Base-by-base conservation (phyloP, 1,140 invertebrate genomes). In the Asobara japonica region DNA sequence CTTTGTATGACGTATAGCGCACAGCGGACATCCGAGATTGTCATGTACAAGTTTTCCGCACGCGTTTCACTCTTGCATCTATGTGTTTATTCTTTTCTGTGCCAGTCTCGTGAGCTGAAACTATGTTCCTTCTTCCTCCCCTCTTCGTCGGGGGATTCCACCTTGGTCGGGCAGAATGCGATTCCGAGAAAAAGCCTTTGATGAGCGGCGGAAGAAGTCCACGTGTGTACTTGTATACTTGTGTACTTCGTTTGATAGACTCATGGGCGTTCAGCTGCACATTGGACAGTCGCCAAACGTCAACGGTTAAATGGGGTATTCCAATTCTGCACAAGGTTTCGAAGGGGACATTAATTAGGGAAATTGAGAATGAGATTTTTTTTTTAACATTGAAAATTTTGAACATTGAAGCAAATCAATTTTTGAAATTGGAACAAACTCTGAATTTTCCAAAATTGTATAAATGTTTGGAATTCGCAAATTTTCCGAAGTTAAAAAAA, bases 41-140 rank as follows among this genome's bases (percentile, higher is more conserved):
- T 78, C 61, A 69, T 45, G 73, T 78, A 79, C 77, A 80, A 79
- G 74, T 77, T 73, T 73, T 77, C 79, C 75, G 72, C 79, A 80
- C 71, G 69, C 71, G 73, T 73, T 56, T 11, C 3, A 56, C 56
- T 16, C 41, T 68, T 29, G 22, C 36, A 67, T 69, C 29, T 29
- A 56, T 62, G 29, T 62, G 29, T 65, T 30, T n/a, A n/a, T n/a
- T 65, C 61, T 29, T 27, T 51, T 79, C 29, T 31, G 16, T 33
- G 36, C 56, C 31, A 64, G 7, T 51, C 29, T 25, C 20, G n/a
- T 71, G 25, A 16, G 56, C 69, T 76, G 76, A 75, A 71, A 73
- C 74, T 72, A 29, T 27, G 33, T 66, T 20, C 33, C 61, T 45
- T 11, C 22, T 6, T 31, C 20, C 56, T 27, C 7, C 22, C 45